Evolutionary conservation across 2,113 vertebrate species (phyloP), one percentile per base, ranked within the genome.

Genomic region (Poeciliopsis occidentalis): DNA sequence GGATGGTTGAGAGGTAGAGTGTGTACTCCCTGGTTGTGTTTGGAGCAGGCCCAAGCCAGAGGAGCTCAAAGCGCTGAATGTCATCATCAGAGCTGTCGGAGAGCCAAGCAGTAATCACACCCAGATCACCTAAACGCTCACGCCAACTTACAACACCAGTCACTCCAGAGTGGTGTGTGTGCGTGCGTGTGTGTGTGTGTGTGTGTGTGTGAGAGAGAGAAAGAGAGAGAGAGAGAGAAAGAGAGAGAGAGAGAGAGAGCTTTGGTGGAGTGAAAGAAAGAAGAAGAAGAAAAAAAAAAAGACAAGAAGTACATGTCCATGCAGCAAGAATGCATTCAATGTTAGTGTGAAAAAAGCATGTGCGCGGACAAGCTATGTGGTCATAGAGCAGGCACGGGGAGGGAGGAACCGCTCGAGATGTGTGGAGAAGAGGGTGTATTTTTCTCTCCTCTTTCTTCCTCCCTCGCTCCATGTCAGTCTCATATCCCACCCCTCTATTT

Each of bases 21-120:
- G 78, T 85, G 88, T 92, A 81, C 82, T 89, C 89, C 88, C 89
- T 90, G 87, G 91, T 91, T 90, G 90, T 91, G 91, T 92, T 92
- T 92, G 90, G 90, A 94, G 89, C 85, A 22, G 71, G 75, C 87
- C 92, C 89, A 90, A 88, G 87, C 90, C 89, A 91, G 89, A 93
- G 90, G 90, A 92, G 89, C 92, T 91, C 88, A 92, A 92, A 93
- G 92, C 88, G 73, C 91, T 93, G 93, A 92, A 95, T 94, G 93
- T 94, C 93, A 95, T 95, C 93, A 94, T 94, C 92, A 91, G 88
- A 87, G 89, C 91, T 94, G 92, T 93, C 85, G 81, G 87, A 86
- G 86, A 88, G 94, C 94, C 94, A 95, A 93, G 89, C 92, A 80
- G 89, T 95, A 95, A 95, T 95, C 93, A 94, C 94, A 94, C 93